phyloP scores from a whole-genome alignment of 2,113 vertebrate genomes.

The Coryphaenoides rupestris region DNA sequence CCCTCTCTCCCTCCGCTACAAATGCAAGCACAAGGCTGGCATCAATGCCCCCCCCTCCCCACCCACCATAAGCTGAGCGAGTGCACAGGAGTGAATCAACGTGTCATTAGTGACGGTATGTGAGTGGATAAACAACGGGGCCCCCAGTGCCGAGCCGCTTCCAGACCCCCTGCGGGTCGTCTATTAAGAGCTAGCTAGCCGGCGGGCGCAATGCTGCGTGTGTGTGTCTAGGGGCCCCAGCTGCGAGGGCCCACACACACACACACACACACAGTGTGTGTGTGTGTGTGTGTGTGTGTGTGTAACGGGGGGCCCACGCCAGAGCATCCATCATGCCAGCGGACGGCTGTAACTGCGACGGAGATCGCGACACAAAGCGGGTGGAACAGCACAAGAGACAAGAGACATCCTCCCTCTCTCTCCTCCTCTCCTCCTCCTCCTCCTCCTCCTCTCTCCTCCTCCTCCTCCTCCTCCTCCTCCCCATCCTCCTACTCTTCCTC shows the following conservation, averaged over 20 bases:
- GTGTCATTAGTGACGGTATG: constrained; percentile 47
- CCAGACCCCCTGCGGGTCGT: constrained; percentile 18
- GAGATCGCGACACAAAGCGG: too few relatives aligned
- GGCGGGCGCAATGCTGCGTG: too few relatives aligned
- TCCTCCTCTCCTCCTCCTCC: neutral
- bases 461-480: neutral
- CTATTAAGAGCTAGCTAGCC: constrained; percentile 20
- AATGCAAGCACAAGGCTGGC: constrained; percentile 18
- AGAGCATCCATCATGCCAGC: too few relatives aligned
- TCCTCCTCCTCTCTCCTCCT: neutral
- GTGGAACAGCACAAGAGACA: too few relatives aligned
- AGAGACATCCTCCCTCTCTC: neutral
- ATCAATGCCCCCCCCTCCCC: neutral
- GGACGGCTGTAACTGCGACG: too few relatives aligned
- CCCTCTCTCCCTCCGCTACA: neutral
- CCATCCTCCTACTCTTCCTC: neutral
- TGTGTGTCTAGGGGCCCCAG: constrained; percentile 47
- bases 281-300: too few relatives aligned
- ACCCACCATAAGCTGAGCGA: constrained; percentile 22
- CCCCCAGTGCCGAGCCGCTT: constrained; percentile 11
- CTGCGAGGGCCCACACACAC: constrained; percentile 25
- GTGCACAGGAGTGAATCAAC: constrained; percentile 16
- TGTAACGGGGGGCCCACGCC: too few relatives aligned
- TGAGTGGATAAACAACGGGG: constrained; percentile 37
- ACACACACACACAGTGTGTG: constrained; percentile 7